Evolutionary conservation across 30 jellyfish, hydroid and myxozoan species (phyloP).

Genomic region (Nemopilema nomurai): DNA sequence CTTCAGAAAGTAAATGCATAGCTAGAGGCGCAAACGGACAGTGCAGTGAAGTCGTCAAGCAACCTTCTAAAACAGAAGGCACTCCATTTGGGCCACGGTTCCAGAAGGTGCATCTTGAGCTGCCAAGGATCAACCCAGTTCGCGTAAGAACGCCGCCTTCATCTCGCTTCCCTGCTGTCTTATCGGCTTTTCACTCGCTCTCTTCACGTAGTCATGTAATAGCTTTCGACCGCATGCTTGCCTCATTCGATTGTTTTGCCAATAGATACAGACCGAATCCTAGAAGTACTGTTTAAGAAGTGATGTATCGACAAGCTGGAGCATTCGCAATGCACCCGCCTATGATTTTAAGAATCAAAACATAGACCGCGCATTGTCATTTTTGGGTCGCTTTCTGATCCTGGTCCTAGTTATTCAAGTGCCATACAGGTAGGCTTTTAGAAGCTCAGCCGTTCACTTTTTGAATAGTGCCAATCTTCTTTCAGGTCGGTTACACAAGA

Average conservation of each 20-base stretch:
- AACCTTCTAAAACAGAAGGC: background rate
- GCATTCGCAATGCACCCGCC: too few relatives aligned
- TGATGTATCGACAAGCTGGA: background rate
- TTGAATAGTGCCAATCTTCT: background rate
- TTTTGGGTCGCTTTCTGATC: too few relatives aligned
- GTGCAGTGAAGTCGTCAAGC: background rate
- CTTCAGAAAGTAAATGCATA: background rate
- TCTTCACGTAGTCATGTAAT: background rate
- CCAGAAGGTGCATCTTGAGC: slow-evolving; percentile 74
- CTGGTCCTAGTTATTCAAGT: too few relatives aligned
- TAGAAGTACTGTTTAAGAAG: too few relatives aligned
- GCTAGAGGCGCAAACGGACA: background rate
- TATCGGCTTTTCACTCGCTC: too few relatives aligned
- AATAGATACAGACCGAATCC: too few relatives aligned
- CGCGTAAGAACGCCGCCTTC: slow-evolving; percentile 61
- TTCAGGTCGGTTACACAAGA: slow-evolving; percentile 77
- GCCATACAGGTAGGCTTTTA: too few relatives aligned
- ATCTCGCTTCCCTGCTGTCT: too few relatives aligned
- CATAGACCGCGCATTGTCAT: background rate
- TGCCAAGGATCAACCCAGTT: slow-evolving; percentile 69
- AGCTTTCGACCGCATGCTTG: too few relatives aligned
- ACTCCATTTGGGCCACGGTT: slow-evolving; percentile 68
- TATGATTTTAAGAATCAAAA: background rate
- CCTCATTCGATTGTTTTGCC: too few relatives aligned
- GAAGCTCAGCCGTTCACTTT: too few relatives aligned